Evolutionary conservation across 2,113 vertebrate genomes (phyloP), one percentile per base, ranked within the genome.

Genomic region (Antigone vipio): DNA sequence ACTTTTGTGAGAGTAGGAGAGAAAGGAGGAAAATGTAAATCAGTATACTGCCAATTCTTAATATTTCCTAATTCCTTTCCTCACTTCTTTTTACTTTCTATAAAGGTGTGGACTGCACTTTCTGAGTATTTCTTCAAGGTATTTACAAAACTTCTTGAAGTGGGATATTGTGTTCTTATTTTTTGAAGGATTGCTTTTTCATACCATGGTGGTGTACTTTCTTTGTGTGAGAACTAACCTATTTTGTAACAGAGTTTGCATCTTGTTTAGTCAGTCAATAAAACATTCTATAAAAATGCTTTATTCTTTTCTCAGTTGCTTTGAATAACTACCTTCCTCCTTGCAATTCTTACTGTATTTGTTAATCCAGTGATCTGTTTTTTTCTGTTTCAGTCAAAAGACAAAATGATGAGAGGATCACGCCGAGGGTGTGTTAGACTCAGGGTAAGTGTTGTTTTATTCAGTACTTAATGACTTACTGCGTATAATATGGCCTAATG

Each of bases 321-420:
- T 73, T 79, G 42, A 91, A 34, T 85, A 81, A 40, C 35, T 90
- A 35, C 34, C 49, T 80, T 92, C 56, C 44, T 85, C 35, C 11
- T 58, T 79, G 49, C 16, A 49, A 7, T 72, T 95, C 30, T 72
- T 69, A 47, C 23, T 72, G 6, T 77, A 11, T 87, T 73, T 92
- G 17, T 89, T 95, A 88, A 96, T 60, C 22, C 35, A 49, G 24
- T 82, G 50, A 56, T 96, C 34, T 92, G 26, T 84, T 96, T 96
- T 89, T 63, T 97, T 94, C 96, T 98, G 21, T 98, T 98, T 91
- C 98, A 99, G 99, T 99, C 99, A 78, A 99, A 99, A 97, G 99
- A 99, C 97, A 99, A 99, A 98, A 99, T 99, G 99, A 99, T 99
- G 99, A 98, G 99, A 97, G 99, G 99, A 73, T 99, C 99, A 87